Evolutionary conservation across 2,797 vertebrate species (phyloP).

Genomic region (Cephalopachus bancanus): DNA sequence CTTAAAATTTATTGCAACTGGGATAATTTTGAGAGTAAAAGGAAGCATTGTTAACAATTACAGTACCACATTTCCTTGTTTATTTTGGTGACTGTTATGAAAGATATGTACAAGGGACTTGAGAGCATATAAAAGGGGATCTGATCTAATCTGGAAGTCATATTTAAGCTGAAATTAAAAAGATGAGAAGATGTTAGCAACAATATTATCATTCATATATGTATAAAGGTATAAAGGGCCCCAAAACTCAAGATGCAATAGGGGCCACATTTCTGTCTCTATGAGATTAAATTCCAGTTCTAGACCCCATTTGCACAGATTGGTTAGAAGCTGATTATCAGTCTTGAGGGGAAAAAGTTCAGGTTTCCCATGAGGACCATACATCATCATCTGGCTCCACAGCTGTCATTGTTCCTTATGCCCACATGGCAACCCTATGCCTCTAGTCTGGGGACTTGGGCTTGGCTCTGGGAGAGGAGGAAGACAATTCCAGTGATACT

Average conservation of each 20-base stretch:
- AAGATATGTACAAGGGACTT: slow-evolving; percentile 29
- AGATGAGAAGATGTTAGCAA: background rate
- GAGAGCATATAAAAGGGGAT: background rate
- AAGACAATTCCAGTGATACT: slow-evolving; percentile 7
- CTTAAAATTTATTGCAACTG: slow-evolving; percentile 47
- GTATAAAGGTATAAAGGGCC: background rate
- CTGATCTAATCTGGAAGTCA: background rate
- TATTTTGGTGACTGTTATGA: slow-evolving; percentile 58
- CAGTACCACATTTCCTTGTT: background rate
- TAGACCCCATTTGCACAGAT: background rate
- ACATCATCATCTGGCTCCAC: background rate
- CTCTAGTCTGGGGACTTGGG: background rate
- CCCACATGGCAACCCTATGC: background rate
- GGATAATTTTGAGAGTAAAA: slow-evolving; percentile 3
- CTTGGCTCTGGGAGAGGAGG: background rate
- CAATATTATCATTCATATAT: background rate
- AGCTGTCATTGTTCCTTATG: background rate
- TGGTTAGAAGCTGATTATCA: background rate
- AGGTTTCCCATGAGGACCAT: slow-evolving; percentile 1
- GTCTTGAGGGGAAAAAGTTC: background rate
- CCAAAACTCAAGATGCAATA: slow-evolving; percentile 23
- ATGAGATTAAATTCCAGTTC: slow-evolving; percentile 24
- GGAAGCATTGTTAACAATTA: slow-evolving; percentile 18
- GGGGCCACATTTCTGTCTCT: slow-evolving; percentile 30
- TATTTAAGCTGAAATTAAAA: slow-evolving; percentile 67